Conservation (phyloP, 2,888 invertebrate genomes). For the Habrosyne pyritoides region DNA sequence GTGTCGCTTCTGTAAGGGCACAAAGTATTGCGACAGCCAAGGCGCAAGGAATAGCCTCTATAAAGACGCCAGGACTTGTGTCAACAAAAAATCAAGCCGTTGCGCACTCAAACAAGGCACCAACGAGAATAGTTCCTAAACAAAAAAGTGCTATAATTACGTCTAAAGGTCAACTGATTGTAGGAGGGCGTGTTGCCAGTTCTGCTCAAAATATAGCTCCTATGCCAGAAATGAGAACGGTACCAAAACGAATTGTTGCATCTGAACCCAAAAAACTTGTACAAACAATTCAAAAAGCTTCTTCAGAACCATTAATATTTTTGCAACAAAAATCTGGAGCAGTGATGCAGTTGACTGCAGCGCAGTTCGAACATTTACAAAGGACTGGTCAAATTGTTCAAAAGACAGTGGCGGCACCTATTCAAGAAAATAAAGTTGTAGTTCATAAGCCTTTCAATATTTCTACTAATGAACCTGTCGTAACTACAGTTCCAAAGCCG, state of each 20-base stretch:
- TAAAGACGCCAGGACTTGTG: not conserved
- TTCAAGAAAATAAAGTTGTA: slow-evolving; percentile 61
- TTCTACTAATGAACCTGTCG: slow-evolving; percentile 46
- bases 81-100: slow-evolving; percentile 24
- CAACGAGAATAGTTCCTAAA: slow-evolving; percentile 68
- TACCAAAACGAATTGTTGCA: slow-evolving; percentile 60
- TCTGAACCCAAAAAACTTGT: slow-evolving; percentile 67
- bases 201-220: slow-evolving; percentile 77
- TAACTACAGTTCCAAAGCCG: slow-evolving; percentile 51
- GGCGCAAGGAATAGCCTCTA: not conserved
- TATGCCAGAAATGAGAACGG: slow-evolving; percentile 69
- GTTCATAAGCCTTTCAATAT: slow-evolving; percentile 63
- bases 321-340: slow-evolving; percentile 77
- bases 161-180: slow-evolving; percentile 82
- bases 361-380: slow-evolving; percentile 79
- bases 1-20: not conserved
- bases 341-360: slow-evolving; percentile 75
- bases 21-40: not conserved
- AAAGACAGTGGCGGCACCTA: slow-evolving; percentile 47
- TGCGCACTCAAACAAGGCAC: slow-evolving; percentile 37
- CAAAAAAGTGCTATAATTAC: slow-evolving; percentile 81
- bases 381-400: slow-evolving; percentile 76
- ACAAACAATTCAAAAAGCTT: slow-evolving; percentile 63
- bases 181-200: slow-evolving; percentile 73
- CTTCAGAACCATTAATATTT: slow-evolving; percentile 71